Conservation (phyloP, 1,140 invertebrate genomes). For the Xylocopa sonorina region DNA sequence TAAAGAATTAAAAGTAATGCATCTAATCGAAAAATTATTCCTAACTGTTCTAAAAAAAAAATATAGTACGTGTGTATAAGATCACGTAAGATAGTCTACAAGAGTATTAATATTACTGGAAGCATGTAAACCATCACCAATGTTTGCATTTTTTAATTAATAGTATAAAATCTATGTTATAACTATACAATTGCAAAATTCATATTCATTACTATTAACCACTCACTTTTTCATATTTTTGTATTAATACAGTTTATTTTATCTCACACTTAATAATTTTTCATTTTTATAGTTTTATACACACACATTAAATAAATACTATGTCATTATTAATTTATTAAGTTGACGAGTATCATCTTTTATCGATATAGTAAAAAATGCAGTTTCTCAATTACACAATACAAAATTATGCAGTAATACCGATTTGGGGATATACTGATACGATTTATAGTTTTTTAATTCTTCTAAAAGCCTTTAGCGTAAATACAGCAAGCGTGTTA, state of each 20-base stretch:
- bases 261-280: slow-evolving; percentile 39
- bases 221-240: slow-evolving; percentile 13
- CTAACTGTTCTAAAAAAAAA: slow-evolving; percentile 48
- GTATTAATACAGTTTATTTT: slow-evolving; percentile 12
- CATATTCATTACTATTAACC: slow-evolving; percentile 10
- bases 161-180: slow-evolving; percentile 12
- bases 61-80: slow-evolving; percentile 39
- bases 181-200: slow-evolving; percentile 17
- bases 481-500: slow-evolving; percentile 30
- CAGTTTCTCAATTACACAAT: slow-evolving; percentile 10
- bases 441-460: slow-evolving; percentile 1
- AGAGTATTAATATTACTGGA: slow-evolving; percentile 44
- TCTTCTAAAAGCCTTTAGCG: slow-evolving; percentile 15
- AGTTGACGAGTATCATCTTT: slow-evolving; percentile 3
- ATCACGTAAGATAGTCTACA: slow-evolving; percentile 46
- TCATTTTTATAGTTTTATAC: slow-evolving; percentile 62
- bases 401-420: slow-evolving; percentile 32
- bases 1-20: slow-evolving; percentile 31
- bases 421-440: slow-evolving; percentile 3
- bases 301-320: slow-evolving; percentile 12
- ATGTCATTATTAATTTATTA: slow-evolving; percentile 44
- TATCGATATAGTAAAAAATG: background rate
- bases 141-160: slow-evolving; percentile 25
- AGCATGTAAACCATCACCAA: slow-evolving; percentile 34
- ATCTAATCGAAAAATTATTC: slow-evolving; percentile 42